Base-by-base conservation (phyloP, 2,113 vertebrate species). In the Scartelaos histophorus region DNA sequence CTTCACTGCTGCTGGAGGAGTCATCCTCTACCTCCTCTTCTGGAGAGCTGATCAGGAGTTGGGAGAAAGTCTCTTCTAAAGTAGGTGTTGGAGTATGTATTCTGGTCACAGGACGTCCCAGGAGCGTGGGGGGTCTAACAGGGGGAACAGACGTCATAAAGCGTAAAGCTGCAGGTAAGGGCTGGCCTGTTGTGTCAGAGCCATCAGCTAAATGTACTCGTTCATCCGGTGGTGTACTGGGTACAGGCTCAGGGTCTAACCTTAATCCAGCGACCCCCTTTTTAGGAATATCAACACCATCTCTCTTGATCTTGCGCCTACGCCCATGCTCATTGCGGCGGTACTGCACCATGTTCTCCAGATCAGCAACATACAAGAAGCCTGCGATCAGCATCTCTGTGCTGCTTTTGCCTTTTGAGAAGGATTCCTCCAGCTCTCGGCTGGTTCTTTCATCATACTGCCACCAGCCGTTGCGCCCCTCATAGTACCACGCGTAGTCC, bases 401-500 rank as follows among this genome's bases (percentile, higher is more conserved):
- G 87, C 93, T 97, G 90, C 97, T 98, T 92, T 94, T 96, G 81
- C 95, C 97, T 88, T 96, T 96, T 71, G 94, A 85, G 72, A 96
- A 96, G 22, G 97, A 96, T 69, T 98, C 97, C 92, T 98, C 97
- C 86, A 99, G 91, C 88, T 98, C 97, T 49, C 93, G 93, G 88
- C 94, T 98, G 72, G 96, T 97, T 66, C 97, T 94, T 87, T 98
- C 97, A 47, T 98, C 97, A 13, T 98, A 99, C 88, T 98, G 97
- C 97, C 97, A 99, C 97, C 97, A 99, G 69, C 97, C 97, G 29
- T 98, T 98, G 82, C 96, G 94, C 29, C 97, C 97, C 91, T 98
- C 97, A 7, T 99, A 98, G 92, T 98, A 99, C 97, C 97, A 98
- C 0, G 96, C 95, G 9, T 96, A 94, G 72, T 96, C 96, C 43